These are phyloP conservation scores for Carassius carassius DNA, from an alignment of 2,113 vertebrate species.

Conservation along the genomic window DNA sequence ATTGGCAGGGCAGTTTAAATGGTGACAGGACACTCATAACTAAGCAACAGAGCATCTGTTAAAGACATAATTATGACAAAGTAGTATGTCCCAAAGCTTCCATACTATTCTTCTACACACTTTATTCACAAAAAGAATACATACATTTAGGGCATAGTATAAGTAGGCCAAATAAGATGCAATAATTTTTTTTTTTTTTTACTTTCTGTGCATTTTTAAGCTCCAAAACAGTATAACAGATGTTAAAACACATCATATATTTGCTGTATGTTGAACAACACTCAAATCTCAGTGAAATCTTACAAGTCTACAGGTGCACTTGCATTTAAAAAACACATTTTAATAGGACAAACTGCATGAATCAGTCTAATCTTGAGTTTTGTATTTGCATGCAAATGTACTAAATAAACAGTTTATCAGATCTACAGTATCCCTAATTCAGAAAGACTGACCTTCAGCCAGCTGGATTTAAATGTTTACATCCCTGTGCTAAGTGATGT, in stretches of 20 bases:
- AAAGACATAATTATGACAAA: no score
- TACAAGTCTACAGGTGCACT: neutral
- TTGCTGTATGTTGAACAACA: neutral
- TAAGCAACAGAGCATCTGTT: no score
- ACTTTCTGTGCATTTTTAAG: no score
- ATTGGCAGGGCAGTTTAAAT: no score
- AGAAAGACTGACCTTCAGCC: neutral
- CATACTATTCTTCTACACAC: no score
- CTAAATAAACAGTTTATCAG: neutral
- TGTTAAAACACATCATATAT: neutral
- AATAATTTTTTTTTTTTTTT: no score
- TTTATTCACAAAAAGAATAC: no score
- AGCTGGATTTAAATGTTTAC: neutral
- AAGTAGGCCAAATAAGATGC: no score
- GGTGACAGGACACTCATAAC: no score
- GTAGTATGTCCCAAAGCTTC: no score
- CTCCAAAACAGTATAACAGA: no score
- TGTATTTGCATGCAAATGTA: neutral
- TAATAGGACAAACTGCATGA: neutral
- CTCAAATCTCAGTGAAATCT: neutral
- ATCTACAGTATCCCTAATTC: neutral
- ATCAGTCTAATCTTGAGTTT: neutral
- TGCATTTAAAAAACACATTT: neutral
- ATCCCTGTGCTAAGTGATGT: neutral
- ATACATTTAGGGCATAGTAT: no score